These are phyloP conservation scores for Sminthurinus aureus DNA, from an alignment of 2,888 invertebrate genomes.

Conservation along the genomic window DNA sequence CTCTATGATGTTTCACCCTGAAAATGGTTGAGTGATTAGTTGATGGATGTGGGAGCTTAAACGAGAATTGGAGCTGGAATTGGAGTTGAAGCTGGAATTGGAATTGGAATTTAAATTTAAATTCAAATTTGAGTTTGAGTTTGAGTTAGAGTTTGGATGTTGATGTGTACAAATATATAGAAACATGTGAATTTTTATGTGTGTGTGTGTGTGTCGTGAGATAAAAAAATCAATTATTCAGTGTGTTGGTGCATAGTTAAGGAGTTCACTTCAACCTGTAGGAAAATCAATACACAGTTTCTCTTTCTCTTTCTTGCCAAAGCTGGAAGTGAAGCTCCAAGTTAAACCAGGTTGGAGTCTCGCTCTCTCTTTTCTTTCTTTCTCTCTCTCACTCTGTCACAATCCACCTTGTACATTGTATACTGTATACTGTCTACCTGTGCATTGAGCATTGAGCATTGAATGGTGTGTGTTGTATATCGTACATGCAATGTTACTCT, in stretches of 20 bases:
- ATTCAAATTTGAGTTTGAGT: too few species aligned
- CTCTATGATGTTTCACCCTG: not conserved
- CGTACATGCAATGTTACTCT: too few species aligned
- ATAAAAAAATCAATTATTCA: slow-evolving; percentile 37
- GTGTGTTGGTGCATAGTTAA: slow-evolving; percentile 31
- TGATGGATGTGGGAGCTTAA: not conserved
- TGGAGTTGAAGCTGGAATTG: too few species aligned
- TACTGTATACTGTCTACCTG: too few species aligned
- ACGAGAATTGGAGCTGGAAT: too few species aligned
- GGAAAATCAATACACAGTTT: slow-evolving; percentile 39
- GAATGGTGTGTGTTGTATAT: too few species aligned
- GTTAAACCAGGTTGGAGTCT: not conserved
- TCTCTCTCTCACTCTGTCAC: not conserved
- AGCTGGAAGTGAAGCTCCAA: not conserved
- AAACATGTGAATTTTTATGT: not conserved
- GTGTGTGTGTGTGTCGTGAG: slow-evolving; percentile 21
- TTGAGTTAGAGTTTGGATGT: not conserved
- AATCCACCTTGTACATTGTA: too few species aligned
- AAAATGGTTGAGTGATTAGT: not conserved
- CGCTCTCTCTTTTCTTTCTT: not conserved
- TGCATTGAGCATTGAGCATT: too few species aligned
- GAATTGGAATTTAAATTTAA: too few species aligned
- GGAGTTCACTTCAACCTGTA: slow-evolving; percentile 39
- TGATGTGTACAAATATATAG: not conserved
- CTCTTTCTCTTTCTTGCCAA: slow-evolving; percentile 8